phyloP scores from a whole-genome alignment of 2,113 vertebrate genomes.

The Platanista minor region DNA sequence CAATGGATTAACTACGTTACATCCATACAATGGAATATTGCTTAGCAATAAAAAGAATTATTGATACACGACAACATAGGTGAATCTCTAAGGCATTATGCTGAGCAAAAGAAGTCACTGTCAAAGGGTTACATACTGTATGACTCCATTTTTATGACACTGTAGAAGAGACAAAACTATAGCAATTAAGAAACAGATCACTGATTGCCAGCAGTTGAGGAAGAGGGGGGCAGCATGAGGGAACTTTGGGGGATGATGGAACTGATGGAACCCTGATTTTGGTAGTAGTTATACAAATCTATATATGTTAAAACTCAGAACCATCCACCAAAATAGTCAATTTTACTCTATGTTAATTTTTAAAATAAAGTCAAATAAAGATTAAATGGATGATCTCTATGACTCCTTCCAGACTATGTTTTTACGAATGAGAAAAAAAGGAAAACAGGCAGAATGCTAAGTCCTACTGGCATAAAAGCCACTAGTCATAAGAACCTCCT shows the following conservation, averaged over 20 bases:
- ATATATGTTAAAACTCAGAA: conserved; percentile 1
- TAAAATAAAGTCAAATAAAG: conserved; percentile 16
- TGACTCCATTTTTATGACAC: background rate
- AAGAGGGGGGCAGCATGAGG: background rate
- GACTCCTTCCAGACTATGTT: conserved; percentile 6
- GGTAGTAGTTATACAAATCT: background rate
- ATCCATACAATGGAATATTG: background rate
- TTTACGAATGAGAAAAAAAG: conserved; percentile 18
- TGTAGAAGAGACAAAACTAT: conserved; percentile 11
- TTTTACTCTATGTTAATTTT: background rate
- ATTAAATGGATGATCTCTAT: background rate
- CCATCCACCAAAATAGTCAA: background rate
- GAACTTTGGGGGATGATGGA: background rate
- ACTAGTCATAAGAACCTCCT: conserved; percentile 32
- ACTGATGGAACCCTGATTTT: background rate
- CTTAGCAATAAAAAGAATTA: background rate
- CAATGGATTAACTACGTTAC: background rate
- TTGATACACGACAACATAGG: background rate
- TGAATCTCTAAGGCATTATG: background rate
- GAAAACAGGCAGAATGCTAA: background rate
- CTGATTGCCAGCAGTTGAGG: background rate
- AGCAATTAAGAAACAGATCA: background rate
- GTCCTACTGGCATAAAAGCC: conserved; percentile 26
- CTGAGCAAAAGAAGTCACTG: background rate
- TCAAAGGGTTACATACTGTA: background rate